These are phyloP conservation scores for Portunus trituberculatus DNA, from an alignment of 1,140 invertebrate species.

Conservation along the genomic window DNA sequence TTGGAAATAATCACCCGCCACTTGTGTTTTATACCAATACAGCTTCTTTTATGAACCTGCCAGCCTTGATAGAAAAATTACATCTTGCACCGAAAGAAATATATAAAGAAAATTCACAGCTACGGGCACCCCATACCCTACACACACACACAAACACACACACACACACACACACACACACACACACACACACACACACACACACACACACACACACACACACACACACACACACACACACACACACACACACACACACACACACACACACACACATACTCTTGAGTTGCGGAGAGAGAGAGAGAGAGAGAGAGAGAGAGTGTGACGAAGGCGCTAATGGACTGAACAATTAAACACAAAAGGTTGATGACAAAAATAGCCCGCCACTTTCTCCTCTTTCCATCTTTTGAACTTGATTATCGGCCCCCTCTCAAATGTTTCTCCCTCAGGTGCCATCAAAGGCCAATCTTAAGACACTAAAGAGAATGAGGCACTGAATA, in stretches of 20 bases:
- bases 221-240: constrained; percentile 49
- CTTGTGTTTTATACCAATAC: no score
- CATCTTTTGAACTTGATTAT: background rate
- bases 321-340: background rate
- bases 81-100: no score
- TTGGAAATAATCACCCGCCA: no score
- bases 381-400: background rate
- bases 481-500: no score
- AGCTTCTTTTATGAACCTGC: no score
- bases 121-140: no score
- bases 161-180: background rate
- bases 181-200: constrained; percentile 46
- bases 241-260: constrained; percentile 36
- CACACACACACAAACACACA: no score
- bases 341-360: background rate
- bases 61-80: no score
- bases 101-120: no score
- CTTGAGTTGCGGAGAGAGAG: background rate
- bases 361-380: background rate
- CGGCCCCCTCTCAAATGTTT: background rate
- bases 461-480: background rate
- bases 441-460: background rate
- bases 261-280: background rate
- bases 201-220: constrained; percentile 44
- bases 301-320: background rate